Evolutionary conservation across 1,140 invertebrate species (phyloP).

Genomic region (Mercenaria mercenaria): DNA sequence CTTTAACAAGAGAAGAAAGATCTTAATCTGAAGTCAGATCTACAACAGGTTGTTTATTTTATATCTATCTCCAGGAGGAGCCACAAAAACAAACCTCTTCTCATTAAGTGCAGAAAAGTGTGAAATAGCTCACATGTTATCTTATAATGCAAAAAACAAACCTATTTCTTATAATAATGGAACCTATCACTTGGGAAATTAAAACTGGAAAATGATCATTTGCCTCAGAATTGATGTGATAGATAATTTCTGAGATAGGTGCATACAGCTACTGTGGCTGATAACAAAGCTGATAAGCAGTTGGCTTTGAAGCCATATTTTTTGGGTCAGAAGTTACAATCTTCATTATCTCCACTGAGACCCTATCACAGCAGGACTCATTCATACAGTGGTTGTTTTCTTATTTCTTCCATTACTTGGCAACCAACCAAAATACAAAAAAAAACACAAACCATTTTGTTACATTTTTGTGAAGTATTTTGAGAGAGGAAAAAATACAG

Average conservation of each 20-base stretch:
- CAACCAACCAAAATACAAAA: not conserved
- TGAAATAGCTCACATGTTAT: not conserved
- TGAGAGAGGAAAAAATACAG: not conserved
- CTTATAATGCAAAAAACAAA: not conserved
- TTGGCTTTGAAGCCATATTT: not conserved
- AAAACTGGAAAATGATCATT: not conserved
- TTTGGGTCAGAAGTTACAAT: not conserved
- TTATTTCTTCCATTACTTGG: not conserved
- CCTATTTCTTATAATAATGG: not conserved
- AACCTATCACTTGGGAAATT: not conserved
- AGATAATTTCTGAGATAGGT: not conserved
- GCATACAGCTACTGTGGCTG: not conserved
- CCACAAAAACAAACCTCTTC: not conserved
- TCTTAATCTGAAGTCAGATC: not conserved
- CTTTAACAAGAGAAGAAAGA: too few species aligned
- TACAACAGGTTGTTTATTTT: not conserved
- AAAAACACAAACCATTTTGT: not conserved
- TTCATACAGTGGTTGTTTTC: slow-evolving; percentile 9
- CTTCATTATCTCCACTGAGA: not conserved
- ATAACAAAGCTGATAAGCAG: not conserved
- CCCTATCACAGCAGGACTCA: not conserved
- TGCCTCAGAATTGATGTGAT: not conserved
- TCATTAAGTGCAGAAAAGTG: not conserved
- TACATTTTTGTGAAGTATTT: not conserved
- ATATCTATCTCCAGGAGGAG: not conserved